Conservation (phyloP, 2,113 vertebrate species). For the Cisticola juncidis region DNA sequence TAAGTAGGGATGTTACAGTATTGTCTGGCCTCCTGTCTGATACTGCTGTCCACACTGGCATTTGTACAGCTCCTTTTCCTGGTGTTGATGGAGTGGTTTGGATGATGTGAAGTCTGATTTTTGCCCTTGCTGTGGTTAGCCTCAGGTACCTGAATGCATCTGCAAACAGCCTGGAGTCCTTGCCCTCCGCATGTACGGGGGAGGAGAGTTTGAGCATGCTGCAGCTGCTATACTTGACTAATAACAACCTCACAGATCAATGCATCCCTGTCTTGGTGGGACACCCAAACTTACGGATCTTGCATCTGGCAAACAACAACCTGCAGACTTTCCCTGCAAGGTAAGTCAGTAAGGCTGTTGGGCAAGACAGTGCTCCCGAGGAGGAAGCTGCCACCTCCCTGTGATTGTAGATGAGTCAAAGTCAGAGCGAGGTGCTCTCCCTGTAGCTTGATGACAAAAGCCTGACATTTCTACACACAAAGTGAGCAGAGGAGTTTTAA, state of each 20-base stretch:
- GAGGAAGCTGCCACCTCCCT: neutral
- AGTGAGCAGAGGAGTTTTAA: neutral
- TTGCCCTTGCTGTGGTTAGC: constrained; percentile 68
- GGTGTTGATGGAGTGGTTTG: neutral
- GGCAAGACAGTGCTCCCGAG: neutral
- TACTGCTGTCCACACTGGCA: neutral
- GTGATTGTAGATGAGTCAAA: fast-evolving
- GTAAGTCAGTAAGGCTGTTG: constrained; percentile 57
- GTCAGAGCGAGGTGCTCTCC: neutral
- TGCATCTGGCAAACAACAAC: constrained; percentile 94
- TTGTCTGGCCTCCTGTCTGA: neutral
- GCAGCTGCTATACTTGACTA: constrained; percentile 91
- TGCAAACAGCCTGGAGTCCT: constrained; percentile 89
- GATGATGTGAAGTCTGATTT: neutral
- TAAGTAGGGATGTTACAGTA: neutral
- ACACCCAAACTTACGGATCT: constrained; percentile 84
- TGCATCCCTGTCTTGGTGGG: constrained; percentile 86
- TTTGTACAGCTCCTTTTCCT: neutral
- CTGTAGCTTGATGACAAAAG: neutral
- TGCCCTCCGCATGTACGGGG: constrained; percentile 82
- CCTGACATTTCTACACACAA: neutral
- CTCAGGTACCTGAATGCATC: constrained; percentile 94
- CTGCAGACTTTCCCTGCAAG: constrained; percentile 92
- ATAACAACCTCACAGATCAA: constrained; percentile 89
- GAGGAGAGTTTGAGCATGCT: constrained; percentile 90